These are phyloP conservation scores for Erythrolamprus reginae DNA, from an alignment of 2,113 vertebrate genomes.

Conservation along the genomic window DNA sequence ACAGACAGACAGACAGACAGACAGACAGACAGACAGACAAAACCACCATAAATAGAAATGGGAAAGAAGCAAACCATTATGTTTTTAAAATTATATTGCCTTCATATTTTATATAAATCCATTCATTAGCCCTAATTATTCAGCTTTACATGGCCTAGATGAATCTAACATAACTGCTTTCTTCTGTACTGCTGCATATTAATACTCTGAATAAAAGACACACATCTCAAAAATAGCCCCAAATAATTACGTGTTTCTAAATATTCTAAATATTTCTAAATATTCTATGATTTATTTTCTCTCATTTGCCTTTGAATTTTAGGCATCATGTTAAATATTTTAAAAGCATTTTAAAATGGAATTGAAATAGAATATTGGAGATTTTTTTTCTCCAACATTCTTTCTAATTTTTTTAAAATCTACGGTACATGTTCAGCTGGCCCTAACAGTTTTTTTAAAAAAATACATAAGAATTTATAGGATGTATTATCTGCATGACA, in stretches of 20 bases:
- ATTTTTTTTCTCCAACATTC: background rate
- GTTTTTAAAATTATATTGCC: background rate
- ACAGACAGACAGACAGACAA: no score
- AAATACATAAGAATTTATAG: slow-evolving; percentile 2
- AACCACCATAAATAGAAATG: background rate
- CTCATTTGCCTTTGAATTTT: slow-evolving; percentile 14
- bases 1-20: background rate
- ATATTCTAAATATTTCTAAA: no score
- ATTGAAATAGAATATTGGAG: slow-evolving; percentile 8
- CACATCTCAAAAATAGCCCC: background rate
- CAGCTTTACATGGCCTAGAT: background rate
- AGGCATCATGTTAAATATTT: background rate
- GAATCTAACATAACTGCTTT: slow-evolving; percentile 17
- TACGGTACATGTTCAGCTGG: background rate
- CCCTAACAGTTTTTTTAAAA: background rate
- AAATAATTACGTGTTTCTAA: background rate
- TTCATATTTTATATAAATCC: background rate
- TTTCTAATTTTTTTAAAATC: background rate
- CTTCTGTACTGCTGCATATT: background rate
- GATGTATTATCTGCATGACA: background rate
- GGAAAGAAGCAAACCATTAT: background rate
- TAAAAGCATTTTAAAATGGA: background rate
- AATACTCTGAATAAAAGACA: background rate
- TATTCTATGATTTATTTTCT: background rate
- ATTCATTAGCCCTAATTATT: slow-evolving; percentile 19